Base-by-base conservation (phyloP, 2,888 invertebrate genomes). In the Drosophila anomelani region DNA sequence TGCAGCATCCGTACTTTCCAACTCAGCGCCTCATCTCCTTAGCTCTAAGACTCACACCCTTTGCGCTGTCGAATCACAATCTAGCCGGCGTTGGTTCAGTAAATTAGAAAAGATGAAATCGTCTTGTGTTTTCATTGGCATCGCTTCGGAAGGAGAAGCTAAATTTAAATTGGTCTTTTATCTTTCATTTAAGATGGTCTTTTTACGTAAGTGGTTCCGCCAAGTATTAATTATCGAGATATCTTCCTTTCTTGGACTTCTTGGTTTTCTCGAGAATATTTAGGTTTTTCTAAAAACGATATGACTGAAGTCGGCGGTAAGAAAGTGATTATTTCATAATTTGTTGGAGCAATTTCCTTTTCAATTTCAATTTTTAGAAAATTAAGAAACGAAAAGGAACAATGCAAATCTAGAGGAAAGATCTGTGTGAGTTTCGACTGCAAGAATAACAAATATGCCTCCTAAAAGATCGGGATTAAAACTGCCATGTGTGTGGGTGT, bases 21-120 rank as follows among this genome's bases (percentile, higher is more conserved):
- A 29, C 29, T 29, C 41, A 41, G 34, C 55, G 69, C 57, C 47
- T 44, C 66, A 66, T 66, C 66, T 64, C 66, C 34, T 17, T 64
- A 64, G 49, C 29, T 41, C 26, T 64, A 64, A 64, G 41, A 49
- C 41, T 12, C 43, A 26, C 10, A 58, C 43, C 32, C 39, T 43
- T 34, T 5, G 63, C 63, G 64, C 41, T 63, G 39, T 47, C 17
- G 4, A 20, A 13, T 17, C 17, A 38, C 32, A 29, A n/a, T 59
- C 46, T 23, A 60, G 5, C 3, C 32, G 20, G 23, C 46, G 63
- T 47, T 29, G 36, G 41, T 51, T 64, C 38, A 49, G 34, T 29
- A 64, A 64, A 64, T 26, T 41, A 47, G 34, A 41, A 12, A 36
- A 49, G 41, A 36, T 43, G 1, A 29, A 41, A 41, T 26, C 15